Conservation (phyloP, 2,888 invertebrate genomes). For the Cephonodes hylas region DNA sequence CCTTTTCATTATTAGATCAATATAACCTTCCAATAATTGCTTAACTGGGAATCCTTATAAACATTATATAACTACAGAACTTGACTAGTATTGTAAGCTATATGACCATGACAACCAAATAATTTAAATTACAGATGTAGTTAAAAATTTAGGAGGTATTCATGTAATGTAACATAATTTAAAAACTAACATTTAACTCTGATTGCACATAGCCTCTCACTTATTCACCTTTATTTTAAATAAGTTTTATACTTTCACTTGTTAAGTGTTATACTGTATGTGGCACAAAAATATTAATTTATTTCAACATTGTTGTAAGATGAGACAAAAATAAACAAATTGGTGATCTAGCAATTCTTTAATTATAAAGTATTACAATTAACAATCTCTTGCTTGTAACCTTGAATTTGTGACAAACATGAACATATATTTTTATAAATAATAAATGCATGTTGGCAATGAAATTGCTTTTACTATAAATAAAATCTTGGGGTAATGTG, state of each 20-base stretch:
- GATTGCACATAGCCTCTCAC: constrained; percentile 16
- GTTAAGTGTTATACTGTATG: neutral
- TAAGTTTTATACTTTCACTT: constrained; percentile 11
- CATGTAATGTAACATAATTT: neutral
- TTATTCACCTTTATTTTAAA: constrained; percentile 14
- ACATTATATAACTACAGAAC: no score
- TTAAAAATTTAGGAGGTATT: no score
- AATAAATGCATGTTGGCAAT: no score
- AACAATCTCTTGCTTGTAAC: no score
- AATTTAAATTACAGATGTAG: neutral
- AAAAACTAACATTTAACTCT: neutral
- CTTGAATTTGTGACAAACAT: no score
- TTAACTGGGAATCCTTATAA: no score
- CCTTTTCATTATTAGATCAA: no score
- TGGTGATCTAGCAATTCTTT: neutral
- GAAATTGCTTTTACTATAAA: no score
- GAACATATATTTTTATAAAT: no score
- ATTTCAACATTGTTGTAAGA: neutral
- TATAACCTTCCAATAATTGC: no score
- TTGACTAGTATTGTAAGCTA: neutral
- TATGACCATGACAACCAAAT: neutral
- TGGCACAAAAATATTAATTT: neutral
- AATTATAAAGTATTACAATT: no score
- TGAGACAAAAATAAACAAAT: neutral
- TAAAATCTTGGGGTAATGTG: no score